phyloP scores from a whole-genome alignment of 2,113 vertebrate genomes.

The Beaufortia kweichowensis region DNA sequence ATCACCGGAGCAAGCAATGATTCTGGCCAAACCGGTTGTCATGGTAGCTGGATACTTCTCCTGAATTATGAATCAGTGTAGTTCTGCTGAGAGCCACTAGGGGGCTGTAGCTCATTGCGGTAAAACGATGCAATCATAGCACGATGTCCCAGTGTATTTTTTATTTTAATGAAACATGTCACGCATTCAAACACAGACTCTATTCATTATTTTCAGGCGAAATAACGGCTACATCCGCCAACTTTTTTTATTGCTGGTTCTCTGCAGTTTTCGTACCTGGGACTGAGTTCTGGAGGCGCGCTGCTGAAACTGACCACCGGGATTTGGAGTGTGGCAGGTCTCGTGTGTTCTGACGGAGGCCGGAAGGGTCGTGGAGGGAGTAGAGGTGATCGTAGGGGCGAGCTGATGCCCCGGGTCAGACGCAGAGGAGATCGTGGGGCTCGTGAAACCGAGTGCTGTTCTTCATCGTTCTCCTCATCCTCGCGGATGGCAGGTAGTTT shows the following conservation, averaged over 20 bases:
- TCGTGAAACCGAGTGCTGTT: slow-evolving; percentile 63
- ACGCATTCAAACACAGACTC: not conserved
- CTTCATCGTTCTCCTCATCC: slow-evolving; percentile 79
- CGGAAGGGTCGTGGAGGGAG: slow-evolving; percentile 72
- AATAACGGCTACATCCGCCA: too few species aligned
- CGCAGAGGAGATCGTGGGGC: slow-evolving; percentile 72
- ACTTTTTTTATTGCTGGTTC: not conserved
- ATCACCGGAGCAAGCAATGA: slow-evolving; percentile 12
- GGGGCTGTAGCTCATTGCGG: slow-evolving; percentile 12
- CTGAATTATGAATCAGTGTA: slow-evolving; percentile 46
- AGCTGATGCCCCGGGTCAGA: slow-evolving; percentile 69
- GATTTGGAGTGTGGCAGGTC: slow-evolving; percentile 76
- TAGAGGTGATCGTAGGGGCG: slow-evolving; percentile 77
- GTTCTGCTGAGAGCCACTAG: slow-evolving; percentile 41
- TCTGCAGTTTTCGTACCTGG: slow-evolving; percentile 65
- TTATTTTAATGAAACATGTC: not conserved
- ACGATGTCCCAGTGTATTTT: not conserved
- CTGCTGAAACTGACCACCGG: slow-evolving; percentile 75
- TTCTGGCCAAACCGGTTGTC: slow-evolving; percentile 60
- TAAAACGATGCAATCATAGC: not conserved
- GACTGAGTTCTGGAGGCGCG: slow-evolving; percentile 74
- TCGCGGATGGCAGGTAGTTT: slow-evolving; percentile 80
- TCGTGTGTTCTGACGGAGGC: slow-evolving; percentile 63
- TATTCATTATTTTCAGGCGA: too few species aligned
- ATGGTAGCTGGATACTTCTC: slow-evolving; percentile 63